These are phyloP conservation scores for Asbolus verrucosus DNA, from an alignment of 1,140 invertebrate species.

Conservation along the genomic window DNA sequence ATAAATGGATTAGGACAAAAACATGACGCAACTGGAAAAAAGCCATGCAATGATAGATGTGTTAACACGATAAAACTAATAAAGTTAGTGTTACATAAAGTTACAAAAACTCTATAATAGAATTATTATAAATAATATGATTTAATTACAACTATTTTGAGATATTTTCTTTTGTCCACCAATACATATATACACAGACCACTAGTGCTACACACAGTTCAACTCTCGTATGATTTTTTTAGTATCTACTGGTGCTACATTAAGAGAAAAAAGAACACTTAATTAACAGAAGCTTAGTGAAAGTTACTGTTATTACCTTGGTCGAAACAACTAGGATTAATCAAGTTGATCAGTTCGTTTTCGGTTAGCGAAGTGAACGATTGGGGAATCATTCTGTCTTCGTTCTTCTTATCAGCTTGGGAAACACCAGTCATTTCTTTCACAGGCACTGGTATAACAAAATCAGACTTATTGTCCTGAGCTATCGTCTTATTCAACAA, in stretches of 20 bases:
- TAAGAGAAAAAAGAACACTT: constrained; percentile 41
- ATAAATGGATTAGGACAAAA: constrained; percentile 54
- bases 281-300: constrained; percentile 48
- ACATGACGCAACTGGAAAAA: constrained; percentile 19
- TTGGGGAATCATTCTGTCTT: constrained; percentile 72
- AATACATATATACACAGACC: constrained; percentile 23
- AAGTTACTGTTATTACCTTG: constrained; percentile 70
- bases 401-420: constrained; percentile 55
- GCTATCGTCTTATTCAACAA: constrained; percentile 13
- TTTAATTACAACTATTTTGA: constrained; percentile 7
- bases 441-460: constrained; percentile 53
- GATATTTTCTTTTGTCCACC: constrained; percentile 29
- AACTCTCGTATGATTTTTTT: constrained; percentile 17
- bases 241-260: constrained; percentile 33
- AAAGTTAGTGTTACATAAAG: constrained; percentile 31
- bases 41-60: constrained; percentile 32
- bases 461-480: constrained; percentile 51
- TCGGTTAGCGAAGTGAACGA: constrained; percentile 85
- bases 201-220: constrained; percentile 32
- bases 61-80: constrained; percentile 19
- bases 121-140: neutral
- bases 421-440: constrained; percentile 52
- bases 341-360: constrained; percentile 85
- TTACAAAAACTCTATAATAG: constrained; percentile 26
- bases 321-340: constrained; percentile 88